A percentile compares a stretch with the other conserved stretches of the same genome.
Evolutionary conservation across 2,113 vertebrate genomes (phyloP).

Genomic region (Dipodomys ordii): DNA sequence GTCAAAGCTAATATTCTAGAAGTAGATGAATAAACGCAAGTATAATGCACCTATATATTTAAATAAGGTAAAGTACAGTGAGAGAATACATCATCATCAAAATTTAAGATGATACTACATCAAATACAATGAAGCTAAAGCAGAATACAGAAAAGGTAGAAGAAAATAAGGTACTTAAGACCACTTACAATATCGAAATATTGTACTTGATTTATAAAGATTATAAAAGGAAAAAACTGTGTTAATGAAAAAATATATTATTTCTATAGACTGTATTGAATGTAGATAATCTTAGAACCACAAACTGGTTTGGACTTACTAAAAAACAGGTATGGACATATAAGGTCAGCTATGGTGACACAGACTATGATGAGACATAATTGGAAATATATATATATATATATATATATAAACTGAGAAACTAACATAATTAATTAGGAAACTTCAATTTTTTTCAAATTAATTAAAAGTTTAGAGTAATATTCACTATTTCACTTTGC

Average conservation of each 20-base stretch:
- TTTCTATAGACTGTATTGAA: background rate
- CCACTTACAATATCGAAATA: background rate
- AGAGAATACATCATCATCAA: background rate
- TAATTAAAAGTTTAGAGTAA: background rate
- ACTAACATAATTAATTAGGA: no score
- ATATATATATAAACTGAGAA: no score
- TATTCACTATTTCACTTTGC: background rate
- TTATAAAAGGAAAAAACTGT: background rate
- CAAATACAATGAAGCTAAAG: background rate
- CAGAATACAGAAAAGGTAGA: rapidly evolving
- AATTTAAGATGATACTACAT: background rate
- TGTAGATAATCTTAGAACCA: background rate
- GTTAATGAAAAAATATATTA: background rate
- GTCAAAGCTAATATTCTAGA: background rate
- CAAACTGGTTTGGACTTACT: background rate
- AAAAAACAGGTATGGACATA: background rate
- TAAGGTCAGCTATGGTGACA: background rate
- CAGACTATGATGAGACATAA: background rate
- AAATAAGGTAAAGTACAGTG: background rate
- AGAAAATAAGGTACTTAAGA: background rate
- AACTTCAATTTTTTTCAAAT: background rate
- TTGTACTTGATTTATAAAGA: background rate
- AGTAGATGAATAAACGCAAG: background rate
- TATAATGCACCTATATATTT: background rate
- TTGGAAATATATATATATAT: no score